Conservation (phyloP, 2,888 invertebrate genomes). For the Phengaris alcon region DNA sequence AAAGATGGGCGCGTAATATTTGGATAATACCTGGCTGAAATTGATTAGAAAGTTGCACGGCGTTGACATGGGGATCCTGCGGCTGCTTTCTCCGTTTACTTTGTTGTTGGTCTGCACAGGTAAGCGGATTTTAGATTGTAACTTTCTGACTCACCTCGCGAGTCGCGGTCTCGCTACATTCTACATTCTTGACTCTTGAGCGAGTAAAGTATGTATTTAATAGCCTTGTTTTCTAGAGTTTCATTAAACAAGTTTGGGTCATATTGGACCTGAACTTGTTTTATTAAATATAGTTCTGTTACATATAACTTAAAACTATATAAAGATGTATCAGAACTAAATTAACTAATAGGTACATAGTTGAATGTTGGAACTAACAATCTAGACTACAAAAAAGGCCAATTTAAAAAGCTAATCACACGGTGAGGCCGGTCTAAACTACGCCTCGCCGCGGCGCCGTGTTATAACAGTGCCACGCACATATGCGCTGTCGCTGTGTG, state of each 20-base stretch:
- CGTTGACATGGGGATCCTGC: slow-evolving; percentile 63
- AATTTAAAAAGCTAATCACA: no score
- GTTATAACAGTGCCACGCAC: no score
- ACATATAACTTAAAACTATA: no score
- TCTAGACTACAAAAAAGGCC: no score
- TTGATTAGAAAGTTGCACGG: slow-evolving; percentile 63
- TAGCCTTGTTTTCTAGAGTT: slow-evolving; percentile 11
- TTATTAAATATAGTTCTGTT: no score
- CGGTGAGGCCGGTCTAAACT: no score
- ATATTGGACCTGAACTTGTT: no score
- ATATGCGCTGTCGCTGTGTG: no score
- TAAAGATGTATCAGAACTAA: no score
- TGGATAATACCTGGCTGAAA: slow-evolving; percentile 49
- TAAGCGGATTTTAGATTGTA: slow-evolving; percentile 64
- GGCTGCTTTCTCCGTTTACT: slow-evolving; percentile 72
- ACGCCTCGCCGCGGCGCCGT: no score
- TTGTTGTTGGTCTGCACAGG: slow-evolving; percentile 74
- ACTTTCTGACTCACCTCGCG: slow-evolving; percentile 65
- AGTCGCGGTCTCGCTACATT: background rate
- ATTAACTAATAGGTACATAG: no score
- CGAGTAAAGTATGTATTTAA: background rate
- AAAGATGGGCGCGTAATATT: slow-evolving; percentile 68
- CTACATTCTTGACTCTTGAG: slow-evolving; percentile 17
- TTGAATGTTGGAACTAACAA: no score
- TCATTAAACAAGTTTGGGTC: background rate